These are phyloP conservation scores for Mastomys natalensis DNA, from an alignment of 2,113 vertebrate species.

Conservation along the genomic window DNA sequence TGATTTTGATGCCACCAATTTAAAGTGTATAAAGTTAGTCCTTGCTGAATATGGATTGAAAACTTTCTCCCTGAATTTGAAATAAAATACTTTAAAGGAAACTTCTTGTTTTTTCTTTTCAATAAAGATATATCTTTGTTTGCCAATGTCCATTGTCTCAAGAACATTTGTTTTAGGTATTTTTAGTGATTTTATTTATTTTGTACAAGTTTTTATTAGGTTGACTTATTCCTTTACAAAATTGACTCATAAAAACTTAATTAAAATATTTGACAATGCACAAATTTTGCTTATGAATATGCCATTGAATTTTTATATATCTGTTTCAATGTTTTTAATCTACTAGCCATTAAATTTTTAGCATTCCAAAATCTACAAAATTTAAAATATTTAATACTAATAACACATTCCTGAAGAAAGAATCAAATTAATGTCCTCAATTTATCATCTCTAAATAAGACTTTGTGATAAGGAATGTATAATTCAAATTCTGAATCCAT, in stretches of 20 bases:
- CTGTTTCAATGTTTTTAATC: background rate
- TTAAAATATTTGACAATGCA: background rate
- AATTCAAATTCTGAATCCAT: background rate
- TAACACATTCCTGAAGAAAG: background rate
- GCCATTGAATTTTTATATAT: background rate
- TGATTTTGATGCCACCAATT: background rate
- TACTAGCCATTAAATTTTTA: background rate
- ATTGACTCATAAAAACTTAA: background rate
- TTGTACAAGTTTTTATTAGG: background rate
- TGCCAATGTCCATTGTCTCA: background rate
- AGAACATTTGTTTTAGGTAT: background rate
- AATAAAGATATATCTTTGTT: background rate
- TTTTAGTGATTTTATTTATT: background rate
- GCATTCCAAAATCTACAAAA: background rate
- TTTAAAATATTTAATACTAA: background rate
- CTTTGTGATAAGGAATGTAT: background rate
- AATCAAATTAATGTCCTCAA: background rate
- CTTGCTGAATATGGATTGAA: background rate
- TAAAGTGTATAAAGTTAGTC: background rate
- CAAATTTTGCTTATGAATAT: background rate
- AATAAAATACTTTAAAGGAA: background rate
- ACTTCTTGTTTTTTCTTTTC: background rate
- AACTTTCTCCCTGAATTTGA: background rate
- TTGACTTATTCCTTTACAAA: background rate
- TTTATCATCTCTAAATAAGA: background rate